Base-by-base conservation (phyloP, 2,888 invertebrate genomes). In the Gisinianus flammeolus region DNA sequence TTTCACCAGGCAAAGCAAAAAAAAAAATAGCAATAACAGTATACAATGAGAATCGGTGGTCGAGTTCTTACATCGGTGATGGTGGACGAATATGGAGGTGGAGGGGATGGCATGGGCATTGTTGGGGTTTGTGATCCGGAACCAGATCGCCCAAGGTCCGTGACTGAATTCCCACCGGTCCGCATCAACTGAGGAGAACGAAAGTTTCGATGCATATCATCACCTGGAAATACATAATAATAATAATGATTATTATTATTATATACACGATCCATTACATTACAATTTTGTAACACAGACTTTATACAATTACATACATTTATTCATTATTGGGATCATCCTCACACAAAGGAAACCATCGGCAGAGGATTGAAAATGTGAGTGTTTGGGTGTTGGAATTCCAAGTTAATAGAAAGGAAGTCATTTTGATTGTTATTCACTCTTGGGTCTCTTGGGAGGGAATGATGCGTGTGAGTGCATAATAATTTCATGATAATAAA, bases 61-160 rank as follows among this genome's bases (percentile, higher is more conserved):
- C 19, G 31, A 22, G 52, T 69, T 16, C 75, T 78, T 67, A 81
- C 82, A 77, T 83, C 83, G 24, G 80, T 82, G 24, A 81, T 78
- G n/a, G 83, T 80, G 70, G 82, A 78, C 16, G 81, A 72, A 28
- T 83, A 83, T 44, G 84, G 82, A n/a, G 83, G 83, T 28, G 84
- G 83, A 22, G 84, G 84, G 4, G 84, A 83, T 35, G 84, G 81
- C 77, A 83, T 81, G 31, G 81, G 79, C 76, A 81, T 80, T 35
- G 80, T 78, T 35, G 74, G 64, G 26, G 77, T 66, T 56, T 69
- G 77, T 22, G 77, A 44, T n/a, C 30, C 71, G 19, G 44, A 33
- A 19, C 30, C 74, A 62, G 72, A 73, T 68, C 76, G 78, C 44
- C 78, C 76, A 64, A 76, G 74, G 24, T 80, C 80, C 24, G 77